Base-by-base conservation (phyloP, 2,888 invertebrate genomes). In the Dichetophora obliterata region DNA sequence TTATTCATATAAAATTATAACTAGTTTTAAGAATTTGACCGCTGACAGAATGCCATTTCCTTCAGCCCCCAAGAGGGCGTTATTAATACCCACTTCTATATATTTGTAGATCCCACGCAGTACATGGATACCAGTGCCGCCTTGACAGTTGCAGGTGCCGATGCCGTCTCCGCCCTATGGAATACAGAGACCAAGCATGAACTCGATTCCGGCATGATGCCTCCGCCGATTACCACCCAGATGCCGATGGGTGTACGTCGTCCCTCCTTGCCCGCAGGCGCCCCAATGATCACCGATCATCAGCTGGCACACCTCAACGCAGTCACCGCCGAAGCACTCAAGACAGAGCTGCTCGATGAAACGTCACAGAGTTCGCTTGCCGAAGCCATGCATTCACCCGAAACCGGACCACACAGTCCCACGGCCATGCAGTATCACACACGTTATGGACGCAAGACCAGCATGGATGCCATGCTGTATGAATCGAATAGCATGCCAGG, bases 321-420 rank as follows among this genome's bases (percentile, higher is more conserved):
- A 6, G 84, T 82, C 19, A 79, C 92, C 3, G 91, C 91, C 1
- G 85, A 91, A 77, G 91, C 90, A 14, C 90, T 94, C 65, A 94
- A 94, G 87, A 93, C 92, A 66, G 93, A 94, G 89, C 90, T 93
- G 66, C 87, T 93, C 54, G 95, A 95, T 86, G 95, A 95, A 79
- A 92, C 91, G 81, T 94, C 94, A 84, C 93, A 94, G 87, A 86
- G 85, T 77, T 86, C 89, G 4, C 74, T 86, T 6, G 84, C 82
- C 2, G 86, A 87, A 0, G 77, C 85, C 84, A 82, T 86, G 31
- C 85, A 85, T 63, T 84, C 86, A 1, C 82, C 91, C 11, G 85
- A 85, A 54, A 65, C 83, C 2, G 79, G 76, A 5, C 83, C 87
- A 2, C 84, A 83, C 69, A 86, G 85, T 69, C 85, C 87, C 5